phyloP scores from a whole-genome alignment of 1,140 invertebrate species.

The Nautilus pompilius region DNA sequence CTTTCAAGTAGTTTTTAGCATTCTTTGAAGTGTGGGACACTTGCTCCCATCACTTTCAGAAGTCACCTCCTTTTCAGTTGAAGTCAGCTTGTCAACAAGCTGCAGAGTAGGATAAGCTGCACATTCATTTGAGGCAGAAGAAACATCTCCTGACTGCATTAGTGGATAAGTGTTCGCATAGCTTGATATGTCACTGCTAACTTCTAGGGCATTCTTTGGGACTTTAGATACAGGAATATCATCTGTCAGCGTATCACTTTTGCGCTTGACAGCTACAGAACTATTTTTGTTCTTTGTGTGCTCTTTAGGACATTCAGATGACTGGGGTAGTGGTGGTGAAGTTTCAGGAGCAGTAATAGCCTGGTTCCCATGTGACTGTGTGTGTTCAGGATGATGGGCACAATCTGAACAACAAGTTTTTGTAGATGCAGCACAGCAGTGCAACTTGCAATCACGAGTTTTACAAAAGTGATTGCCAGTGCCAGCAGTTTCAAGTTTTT shows the following conservation, averaged over 20 bases:
- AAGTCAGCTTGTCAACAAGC: neutral
- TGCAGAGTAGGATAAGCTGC: neutral
- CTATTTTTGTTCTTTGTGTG: too few relatives aligned
- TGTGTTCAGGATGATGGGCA: neutral
- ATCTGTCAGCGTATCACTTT: neutral
- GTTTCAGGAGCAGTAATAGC: neutral
- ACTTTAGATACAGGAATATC: neutral
- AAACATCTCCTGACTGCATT: neutral
- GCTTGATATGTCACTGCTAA: neutral
- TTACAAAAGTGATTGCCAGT: neutral
- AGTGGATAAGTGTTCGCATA: neutral
- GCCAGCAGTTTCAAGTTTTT: neutral
- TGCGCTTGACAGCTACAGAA: neutral
- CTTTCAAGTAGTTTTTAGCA: constrained; percentile 6
- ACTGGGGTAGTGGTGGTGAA: neutral
- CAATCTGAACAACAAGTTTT: neutral
- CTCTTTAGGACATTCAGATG: neutral
- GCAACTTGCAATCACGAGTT: neutral
- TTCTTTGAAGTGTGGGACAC: neutral
- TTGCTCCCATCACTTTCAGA: constrained; percentile 1
- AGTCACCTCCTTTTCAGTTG: neutral
- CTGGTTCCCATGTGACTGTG: neutral
- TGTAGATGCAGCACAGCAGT: neutral
- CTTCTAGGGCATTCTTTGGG: neutral
- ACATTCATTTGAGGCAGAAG: neutral